These are phyloP conservation scores for Galaxias olidus DNA, from an alignment of 2,797 vertebrate genomes.

Conservation along the genomic window DNA sequence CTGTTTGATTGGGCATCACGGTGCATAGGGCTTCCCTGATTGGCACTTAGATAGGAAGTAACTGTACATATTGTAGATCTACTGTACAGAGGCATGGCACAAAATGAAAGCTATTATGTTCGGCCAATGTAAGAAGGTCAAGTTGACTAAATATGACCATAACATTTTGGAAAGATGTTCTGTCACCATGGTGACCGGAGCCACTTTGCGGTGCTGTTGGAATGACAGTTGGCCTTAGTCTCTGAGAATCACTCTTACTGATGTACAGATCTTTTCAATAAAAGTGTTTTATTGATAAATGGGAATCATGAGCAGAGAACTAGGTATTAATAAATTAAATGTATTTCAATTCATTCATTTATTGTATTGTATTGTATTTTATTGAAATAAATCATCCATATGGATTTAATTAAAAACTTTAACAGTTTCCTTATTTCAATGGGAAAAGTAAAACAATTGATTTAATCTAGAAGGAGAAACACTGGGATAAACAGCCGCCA, in stretches of 20 bases:
- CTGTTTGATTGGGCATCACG: slow-evolving; percentile 42
- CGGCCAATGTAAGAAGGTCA: not conserved
- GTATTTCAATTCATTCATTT: slow-evolving; percentile 67
- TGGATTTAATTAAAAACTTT: slow-evolving; percentile 67
- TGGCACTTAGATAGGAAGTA: slow-evolving; percentile 77
- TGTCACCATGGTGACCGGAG: slow-evolving; percentile 56
- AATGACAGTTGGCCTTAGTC: slow-evolving; percentile 40
- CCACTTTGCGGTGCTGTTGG: slow-evolving; percentile 34
- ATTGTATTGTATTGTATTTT: slow-evolving; percentile 81
- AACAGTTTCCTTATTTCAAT: slow-evolving; percentile 57
- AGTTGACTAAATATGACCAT: not conserved
- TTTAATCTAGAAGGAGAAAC: slow-evolving; percentile 27
- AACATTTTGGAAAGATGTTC: slow-evolving; percentile 24
- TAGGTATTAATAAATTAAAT: slow-evolving; percentile 73
- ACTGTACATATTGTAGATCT: slow-evolving; percentile 98
- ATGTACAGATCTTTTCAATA: slow-evolving; percentile 91
- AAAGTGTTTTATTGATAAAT: slow-evolving; percentile 81
- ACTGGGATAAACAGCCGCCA: slow-evolving; percentile 22
- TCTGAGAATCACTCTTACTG: slow-evolving; percentile 77
- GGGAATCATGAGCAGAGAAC: slow-evolving; percentile 76
- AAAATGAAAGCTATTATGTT: slow-evolving; percentile 20
- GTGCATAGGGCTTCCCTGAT: slow-evolving; percentile 27
- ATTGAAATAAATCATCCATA: slow-evolving; percentile 83
- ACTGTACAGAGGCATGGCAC: slow-evolving; percentile 81
- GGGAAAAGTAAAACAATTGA: slow-evolving; percentile 29